These are phyloP conservation scores for Hemiscyllium ocellatum DNA, from an alignment of 2,113 vertebrate genomes.

Conservation along the genomic window DNA sequence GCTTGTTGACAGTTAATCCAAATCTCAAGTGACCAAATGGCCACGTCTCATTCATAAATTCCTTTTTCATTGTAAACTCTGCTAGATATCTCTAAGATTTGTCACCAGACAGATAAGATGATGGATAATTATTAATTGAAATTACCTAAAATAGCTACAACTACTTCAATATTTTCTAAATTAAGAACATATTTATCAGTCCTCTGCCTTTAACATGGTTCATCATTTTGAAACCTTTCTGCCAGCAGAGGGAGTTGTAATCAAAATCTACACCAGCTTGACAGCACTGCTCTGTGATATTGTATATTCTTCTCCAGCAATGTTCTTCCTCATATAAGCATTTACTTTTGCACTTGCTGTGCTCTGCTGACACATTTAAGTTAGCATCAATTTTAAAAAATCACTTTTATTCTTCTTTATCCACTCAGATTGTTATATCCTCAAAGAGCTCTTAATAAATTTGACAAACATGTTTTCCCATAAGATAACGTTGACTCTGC, in stretches of 20 bases:
- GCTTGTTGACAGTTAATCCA: neutral
- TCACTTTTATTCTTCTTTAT: neutral
- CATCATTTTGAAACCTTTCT: neutral
- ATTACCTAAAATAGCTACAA: neutral
- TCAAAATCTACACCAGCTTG: neutral
- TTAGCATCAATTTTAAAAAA: neutral
- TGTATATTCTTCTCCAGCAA: neutral
- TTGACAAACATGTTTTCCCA: neutral
- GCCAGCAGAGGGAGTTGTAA: neutral
- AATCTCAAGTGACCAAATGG: neutral
- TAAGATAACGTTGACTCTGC: neutral
- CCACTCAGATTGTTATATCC: neutral
- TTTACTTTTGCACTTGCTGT: neutral
- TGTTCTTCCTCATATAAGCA: neutral
- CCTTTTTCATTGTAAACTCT: neutral
- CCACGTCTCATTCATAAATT: neutral
- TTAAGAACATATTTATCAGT: neutral
- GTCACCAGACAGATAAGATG: neutral
- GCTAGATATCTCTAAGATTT: neutral
- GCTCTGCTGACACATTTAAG: neutral
- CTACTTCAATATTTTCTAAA: neutral
- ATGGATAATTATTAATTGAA: neutral
- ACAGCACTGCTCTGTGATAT: neutral
- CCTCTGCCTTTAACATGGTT: neutral
- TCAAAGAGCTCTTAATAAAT: neutral